Percentiles rank a stretch among this genome's conserved stretches.
phyloP scores from a whole-genome alignment of 2,797 vertebrate genomes.

The Trematomus bernacchii region DNA sequence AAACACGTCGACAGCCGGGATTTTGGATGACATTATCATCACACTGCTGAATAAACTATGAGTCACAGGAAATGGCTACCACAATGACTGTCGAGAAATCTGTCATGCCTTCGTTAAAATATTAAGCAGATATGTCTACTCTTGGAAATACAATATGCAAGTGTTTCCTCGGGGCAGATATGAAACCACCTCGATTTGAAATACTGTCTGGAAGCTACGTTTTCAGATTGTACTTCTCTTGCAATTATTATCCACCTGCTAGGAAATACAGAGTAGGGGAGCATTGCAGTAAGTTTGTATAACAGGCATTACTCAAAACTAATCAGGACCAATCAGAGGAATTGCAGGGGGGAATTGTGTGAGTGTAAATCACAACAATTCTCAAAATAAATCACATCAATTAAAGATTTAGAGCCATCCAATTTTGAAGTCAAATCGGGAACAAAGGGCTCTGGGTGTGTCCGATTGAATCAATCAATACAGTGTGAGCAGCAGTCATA shows the following conservation, averaged over 20 bases:
- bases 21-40: slow-evolving; percentile 31
- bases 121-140: slow-evolving; percentile 17
- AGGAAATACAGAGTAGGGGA: background rate
- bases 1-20: slow-evolving; percentile 35
- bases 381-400: slow-evolving; percentile 21
- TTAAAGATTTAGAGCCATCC: slow-evolving; percentile 28
- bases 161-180: slow-evolving; percentile 16
- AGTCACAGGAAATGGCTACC: slow-evolving; percentile 30
- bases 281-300: background rate
- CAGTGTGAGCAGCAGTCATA: slow-evolving; percentile 9
- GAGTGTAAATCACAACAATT: slow-evolving; percentile 6
- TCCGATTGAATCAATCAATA: slow-evolving; percentile 16
- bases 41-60: slow-evolving; percentile 25
- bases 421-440: slow-evolving; percentile 35
- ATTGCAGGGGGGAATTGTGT: background rate
- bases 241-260: slow-evolving; percentile 1
- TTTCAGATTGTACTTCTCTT: slow-evolving; percentile 6
- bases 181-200: slow-evolving; percentile 30
- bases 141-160: slow-evolving; percentile 14
- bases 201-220: background rate
- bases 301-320: background rate
- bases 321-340: slow-evolving; percentile 7
- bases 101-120: slow-evolving; percentile 23
- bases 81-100: slow-evolving; percentile 6
- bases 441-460: slow-evolving; percentile 11